Evolutionary conservation across 2,113 vertebrate species (phyloP).

Genomic region (Eidolon helvum): DNA sequence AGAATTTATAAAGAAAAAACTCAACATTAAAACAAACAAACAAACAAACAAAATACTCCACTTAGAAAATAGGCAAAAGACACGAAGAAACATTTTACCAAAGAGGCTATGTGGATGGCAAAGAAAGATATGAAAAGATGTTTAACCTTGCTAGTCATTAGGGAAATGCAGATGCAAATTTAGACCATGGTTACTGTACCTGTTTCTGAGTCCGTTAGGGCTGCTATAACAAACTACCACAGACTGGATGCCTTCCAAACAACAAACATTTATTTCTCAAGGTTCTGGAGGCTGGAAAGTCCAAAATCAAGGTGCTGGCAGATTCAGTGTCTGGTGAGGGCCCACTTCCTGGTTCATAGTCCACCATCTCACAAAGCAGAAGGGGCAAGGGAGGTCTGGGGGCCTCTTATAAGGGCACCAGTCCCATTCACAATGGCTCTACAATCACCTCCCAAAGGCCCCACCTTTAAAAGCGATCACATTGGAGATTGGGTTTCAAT

Average conservation of each 20-base stretch:
- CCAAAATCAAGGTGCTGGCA: background rate
- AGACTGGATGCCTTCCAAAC: background rate
- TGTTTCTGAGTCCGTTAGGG: background rate
- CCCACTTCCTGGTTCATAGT: background rate
- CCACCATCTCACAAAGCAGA: background rate
- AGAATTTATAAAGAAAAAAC: background rate
- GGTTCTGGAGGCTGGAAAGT: background rate
- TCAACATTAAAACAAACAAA: background rate
- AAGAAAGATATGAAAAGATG: background rate
- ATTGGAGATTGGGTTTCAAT: background rate
- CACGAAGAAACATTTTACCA: background rate
- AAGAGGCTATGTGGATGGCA: background rate
- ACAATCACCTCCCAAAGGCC: background rate
- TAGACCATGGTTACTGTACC: background rate
- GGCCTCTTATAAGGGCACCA: background rate
- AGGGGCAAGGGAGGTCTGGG: background rate
- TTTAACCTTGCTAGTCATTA: background rate
- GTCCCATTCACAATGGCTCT: background rate
- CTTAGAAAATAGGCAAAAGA: background rate
- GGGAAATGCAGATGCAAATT: background rate
- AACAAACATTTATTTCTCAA: background rate
- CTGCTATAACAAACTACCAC: background rate
- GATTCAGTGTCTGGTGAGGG: background rate
- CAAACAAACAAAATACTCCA: background rate
- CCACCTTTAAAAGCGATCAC: background rate